Conservation (phyloP, 2,113 vertebrate species). For the Spermophilus dauricus region DNA sequence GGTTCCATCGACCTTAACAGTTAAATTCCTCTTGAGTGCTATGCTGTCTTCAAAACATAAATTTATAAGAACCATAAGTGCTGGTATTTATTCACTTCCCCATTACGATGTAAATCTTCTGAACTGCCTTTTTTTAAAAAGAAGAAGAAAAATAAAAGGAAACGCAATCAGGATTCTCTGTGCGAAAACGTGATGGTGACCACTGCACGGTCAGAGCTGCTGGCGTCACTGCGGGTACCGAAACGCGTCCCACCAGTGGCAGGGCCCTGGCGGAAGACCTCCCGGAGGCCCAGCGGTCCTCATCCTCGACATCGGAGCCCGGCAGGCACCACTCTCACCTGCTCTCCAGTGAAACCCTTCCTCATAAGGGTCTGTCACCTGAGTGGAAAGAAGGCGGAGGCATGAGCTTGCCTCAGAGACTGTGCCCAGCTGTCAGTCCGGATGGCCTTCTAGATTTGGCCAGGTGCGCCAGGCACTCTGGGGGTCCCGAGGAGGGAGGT, state of each 20-base stretch:
- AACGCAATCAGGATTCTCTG: conserved; percentile 85
- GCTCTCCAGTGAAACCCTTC: conserved; percentile 75
- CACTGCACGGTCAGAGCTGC: conserved; percentile 82
- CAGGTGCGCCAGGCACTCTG: conserved; percentile 57
- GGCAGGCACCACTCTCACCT: conserved; percentile 71
- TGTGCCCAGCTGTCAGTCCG: conserved; percentile 35
- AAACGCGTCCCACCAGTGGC: conserved; percentile 67
- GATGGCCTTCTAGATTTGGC: neutral
- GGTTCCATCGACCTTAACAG: conserved; percentile 98
- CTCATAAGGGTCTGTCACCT: conserved; percentile 71
- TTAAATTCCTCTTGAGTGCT: conserved; percentile 90
- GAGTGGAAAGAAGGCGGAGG: conserved; percentile 70
- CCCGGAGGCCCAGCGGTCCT: conserved; percentile 71
- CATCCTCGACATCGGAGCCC: conserved; percentile 75
- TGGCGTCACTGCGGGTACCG: conserved; percentile 76
- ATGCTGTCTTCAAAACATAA: conserved; percentile 89
- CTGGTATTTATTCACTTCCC: conserved; percentile 95
- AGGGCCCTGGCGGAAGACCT: conserved; percentile 69
- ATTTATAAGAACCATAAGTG: conserved; percentile 96
- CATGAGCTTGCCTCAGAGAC: conserved; percentile 32
- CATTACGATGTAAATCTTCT: conserved; percentile 93
- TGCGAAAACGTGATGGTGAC: conserved; percentile 75
- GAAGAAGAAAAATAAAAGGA: conserved; percentile 69
- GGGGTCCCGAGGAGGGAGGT: conserved; percentile 27
- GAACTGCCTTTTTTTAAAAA: conserved; percentile 93